A percentile compares a stretch with the other conserved stretches of the same genome.
Evolutionary conservation across 2,797 vertebrate species (phyloP).

Genomic region (Furcifer pardalis): DNA sequence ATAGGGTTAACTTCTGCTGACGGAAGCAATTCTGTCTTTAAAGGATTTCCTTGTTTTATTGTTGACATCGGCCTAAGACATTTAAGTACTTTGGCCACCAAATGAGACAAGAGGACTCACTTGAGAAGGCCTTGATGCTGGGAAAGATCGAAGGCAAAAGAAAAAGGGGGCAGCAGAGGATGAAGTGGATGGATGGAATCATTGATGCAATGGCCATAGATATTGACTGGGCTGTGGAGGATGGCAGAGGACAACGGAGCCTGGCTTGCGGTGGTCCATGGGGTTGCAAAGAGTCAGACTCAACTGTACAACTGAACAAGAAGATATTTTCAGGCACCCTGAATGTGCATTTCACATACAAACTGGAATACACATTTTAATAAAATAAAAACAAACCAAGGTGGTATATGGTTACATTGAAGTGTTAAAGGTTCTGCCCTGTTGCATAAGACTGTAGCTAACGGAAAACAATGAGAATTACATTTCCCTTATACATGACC

Average conservation of each 20-base stretch:
- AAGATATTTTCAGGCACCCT: not conserved
- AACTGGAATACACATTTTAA: not conserved
- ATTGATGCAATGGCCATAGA: too few species aligned
- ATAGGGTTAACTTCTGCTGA: not conserved
- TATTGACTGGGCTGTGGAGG: too few species aligned
- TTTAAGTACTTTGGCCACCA: too few species aligned
- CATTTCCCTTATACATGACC: not conserved
- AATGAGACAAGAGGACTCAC: too few species aligned
- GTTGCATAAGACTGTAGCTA: not conserved
- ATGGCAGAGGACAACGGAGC: too few species aligned
- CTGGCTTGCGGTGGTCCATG: too few species aligned
- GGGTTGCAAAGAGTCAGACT: too few species aligned
- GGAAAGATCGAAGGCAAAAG: too few species aligned
- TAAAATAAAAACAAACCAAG: not conserved
- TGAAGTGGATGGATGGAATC: too few species aligned
- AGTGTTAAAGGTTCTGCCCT: not conserved
- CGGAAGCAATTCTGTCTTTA: not conserved
- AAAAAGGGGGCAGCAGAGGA: too few species aligned
- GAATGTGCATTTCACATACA: not conserved
- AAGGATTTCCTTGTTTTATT: not conserved
- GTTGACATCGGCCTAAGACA: not conserved
- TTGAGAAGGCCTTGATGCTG: too few species aligned
- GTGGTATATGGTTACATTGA: not conserved
- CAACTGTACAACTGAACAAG: too few species aligned
- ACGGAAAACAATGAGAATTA: constrained; percentile 5